phyloP scores from a whole-genome alignment of 1,140 invertebrate species.

The Trichomalopsis sarcophagae region DNA sequence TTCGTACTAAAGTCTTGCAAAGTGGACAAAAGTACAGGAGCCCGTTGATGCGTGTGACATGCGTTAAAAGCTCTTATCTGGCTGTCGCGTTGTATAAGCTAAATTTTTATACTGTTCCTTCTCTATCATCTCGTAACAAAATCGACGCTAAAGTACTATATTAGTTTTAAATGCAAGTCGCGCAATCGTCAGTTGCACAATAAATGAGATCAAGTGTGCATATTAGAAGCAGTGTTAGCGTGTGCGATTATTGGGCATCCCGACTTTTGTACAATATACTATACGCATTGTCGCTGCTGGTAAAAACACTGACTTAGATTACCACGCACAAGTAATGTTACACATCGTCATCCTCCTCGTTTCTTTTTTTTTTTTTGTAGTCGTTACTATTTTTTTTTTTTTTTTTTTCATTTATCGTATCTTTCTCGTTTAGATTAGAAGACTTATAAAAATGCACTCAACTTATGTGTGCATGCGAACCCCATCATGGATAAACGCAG shows the following conservation, averaged over 20 bases:
- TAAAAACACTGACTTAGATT: conserved; percentile 62
- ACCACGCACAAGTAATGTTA: conserved; percentile 37
- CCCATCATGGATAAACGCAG: conserved; percentile 2
- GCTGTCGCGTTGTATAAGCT: not conserved
- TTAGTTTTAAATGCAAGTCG: conserved; percentile 42
- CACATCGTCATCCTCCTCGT: not conserved
- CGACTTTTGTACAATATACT: conserved; percentile 67
- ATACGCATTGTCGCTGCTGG: conserved; percentile 74
- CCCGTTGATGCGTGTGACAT: conserved; percentile 55
- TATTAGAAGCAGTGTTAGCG: conserved; percentile 23
- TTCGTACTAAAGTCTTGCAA: conserved; percentile 70
- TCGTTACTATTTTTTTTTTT: not conserved
- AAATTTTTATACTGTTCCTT: conserved; percentile 4
- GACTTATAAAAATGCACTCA: conserved; percentile 37
- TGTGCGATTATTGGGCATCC: conserved; percentile 50
- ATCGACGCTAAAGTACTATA: conserved; percentile 14
- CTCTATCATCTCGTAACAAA: not conserved
- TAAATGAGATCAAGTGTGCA: conserved; percentile 45
- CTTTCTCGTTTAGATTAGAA: conserved; percentile 23
- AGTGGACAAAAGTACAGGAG: conserved; percentile 69
- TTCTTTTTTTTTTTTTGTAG: not conserved
- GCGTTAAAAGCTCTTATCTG: conserved; percentile 51
- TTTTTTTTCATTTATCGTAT: not conserved
- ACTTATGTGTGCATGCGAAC: conserved; percentile 22
- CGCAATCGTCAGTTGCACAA: conserved; percentile 13